Conservation (phyloP, 2,888 invertebrate species). For the Norana najaformis region DNA sequence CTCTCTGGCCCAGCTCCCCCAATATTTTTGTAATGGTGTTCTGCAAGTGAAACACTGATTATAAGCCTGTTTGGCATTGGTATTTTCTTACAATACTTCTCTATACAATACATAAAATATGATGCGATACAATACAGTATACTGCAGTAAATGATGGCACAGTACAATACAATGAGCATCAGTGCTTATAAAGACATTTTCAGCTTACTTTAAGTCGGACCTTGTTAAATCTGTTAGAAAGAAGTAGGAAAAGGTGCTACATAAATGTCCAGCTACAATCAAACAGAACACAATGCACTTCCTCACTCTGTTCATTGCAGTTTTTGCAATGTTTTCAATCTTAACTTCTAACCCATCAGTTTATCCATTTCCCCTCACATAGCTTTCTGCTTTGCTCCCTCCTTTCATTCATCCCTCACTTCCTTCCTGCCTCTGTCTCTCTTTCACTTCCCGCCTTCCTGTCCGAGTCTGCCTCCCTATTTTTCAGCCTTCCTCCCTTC, state of each 20-base stretch:
- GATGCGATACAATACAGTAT: not conserved
- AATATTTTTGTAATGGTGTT: conserved; percentile 57
- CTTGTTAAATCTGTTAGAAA: not conserved
- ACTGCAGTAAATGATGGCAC: not conserved
- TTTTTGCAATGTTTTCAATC: no score
- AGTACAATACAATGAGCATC: not conserved
- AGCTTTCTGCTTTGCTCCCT: no score
- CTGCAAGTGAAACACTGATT: conserved; percentile 45
- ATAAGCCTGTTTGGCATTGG: not conserved
- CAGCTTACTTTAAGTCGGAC: not conserved
- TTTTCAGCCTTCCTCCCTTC: no score
- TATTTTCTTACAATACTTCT: not conserved
- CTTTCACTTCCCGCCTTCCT: no score
- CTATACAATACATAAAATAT: not conserved
- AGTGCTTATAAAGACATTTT: not conserved
- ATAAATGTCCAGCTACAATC: no score
- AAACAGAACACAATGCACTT: no score
- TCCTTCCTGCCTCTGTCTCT: no score
- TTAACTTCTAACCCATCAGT: no score
- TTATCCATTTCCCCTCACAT: no score
- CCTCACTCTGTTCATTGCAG: no score
- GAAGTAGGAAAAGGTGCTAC: not conserved
- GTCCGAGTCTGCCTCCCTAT: no score
- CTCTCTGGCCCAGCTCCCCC: conserved; percentile 59
- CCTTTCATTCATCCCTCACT: no score